Percentiles rank a stretch among this genome's conserved stretches.
These are phyloP conservation scores for Brachypodius melanocephalos DNA, from an alignment of 2,113 vertebrate genomes.

Conservation along the genomic window DNA sequence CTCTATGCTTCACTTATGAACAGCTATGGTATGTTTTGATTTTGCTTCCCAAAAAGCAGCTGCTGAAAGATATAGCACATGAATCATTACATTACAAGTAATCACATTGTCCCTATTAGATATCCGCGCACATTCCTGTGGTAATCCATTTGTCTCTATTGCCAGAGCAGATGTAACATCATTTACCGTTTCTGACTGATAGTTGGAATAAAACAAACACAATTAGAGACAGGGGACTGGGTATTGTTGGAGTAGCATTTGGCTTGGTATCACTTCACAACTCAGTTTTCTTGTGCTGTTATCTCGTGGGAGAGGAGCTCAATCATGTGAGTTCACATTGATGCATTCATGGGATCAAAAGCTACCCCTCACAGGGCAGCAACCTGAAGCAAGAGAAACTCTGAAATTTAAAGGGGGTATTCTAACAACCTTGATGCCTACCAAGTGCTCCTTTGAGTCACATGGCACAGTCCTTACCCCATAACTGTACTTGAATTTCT, in stretches of 20 bases:
- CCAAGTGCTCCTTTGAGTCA: not conserved
- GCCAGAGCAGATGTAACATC: conserved; percentile 15
- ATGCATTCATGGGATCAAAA: not conserved
- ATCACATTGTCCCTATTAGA: not conserved
- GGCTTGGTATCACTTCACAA: not conserved
- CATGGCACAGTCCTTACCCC: not conserved
- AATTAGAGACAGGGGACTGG: not conserved
- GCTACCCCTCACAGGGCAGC: accelerated
- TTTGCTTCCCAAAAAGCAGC: not conserved
- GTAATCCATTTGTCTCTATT: conserved; percentile 20
- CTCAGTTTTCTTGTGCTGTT: not conserved
- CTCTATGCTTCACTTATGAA: not conserved
- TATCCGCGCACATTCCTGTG: not conserved
- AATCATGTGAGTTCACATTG: not conserved
- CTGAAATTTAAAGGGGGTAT: not conserved
- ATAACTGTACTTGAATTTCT: not conserved
- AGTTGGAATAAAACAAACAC: not conserved
- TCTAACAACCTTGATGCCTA: not conserved
- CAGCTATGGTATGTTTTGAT: not conserved
- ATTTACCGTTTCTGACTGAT: conserved; percentile 38
- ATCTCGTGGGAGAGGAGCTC: not conserved
- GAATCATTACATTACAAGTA: not conserved
- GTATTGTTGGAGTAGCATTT: not conserved
- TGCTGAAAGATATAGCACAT: not conserved
- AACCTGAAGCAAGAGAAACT: not conserved